Percentiles rank a stretch among this genome's conserved stretches.
Conservation (phyloP, 2,113 vertebrate species). For the Heterochromis multidens region DNA sequence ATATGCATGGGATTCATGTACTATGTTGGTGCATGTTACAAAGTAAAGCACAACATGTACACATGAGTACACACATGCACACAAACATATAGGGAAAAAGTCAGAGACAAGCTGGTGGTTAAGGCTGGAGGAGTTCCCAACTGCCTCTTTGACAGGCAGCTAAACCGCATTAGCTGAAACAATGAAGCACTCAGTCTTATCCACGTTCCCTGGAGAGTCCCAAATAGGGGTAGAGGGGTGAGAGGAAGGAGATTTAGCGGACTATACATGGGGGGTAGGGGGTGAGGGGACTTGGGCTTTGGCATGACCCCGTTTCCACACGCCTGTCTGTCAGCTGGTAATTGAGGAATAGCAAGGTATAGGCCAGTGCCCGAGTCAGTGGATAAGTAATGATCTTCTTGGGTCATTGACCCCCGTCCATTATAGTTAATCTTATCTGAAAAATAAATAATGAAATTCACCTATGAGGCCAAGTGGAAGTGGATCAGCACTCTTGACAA, state of each 20-base stretch:
- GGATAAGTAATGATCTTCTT: constrained; percentile 57
- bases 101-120: constrained; percentile 30
- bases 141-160: constrained; percentile 63
- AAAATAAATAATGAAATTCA: constrained; percentile 49
- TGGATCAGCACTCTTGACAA: constrained; percentile 20
- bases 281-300: constrained; percentile 14
- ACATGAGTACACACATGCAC: neutral
- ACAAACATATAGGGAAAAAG: neutral
- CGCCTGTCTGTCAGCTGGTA: constrained; percentile 54
- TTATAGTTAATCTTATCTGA: constrained; percentile 52
- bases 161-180: constrained; percentile 71
- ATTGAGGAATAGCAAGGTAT: constrained; percentile 54
- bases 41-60: neutral
- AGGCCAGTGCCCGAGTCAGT: constrained; percentile 17
- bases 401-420: constrained; percentile 52
- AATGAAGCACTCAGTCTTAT: constrained; percentile 66
- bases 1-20: neutral
- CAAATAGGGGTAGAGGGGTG: constrained; percentile 27
- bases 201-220: constrained; percentile 44
- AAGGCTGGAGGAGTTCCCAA: constrained; percentile 35
- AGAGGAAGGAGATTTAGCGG: constrained; percentile 50
- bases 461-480: constrained; percentile 6
- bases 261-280: constrained; percentile 23
- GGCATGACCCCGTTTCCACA: constrained; percentile 45
- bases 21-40: neutral